A percentile compares a stretch with the other conserved stretches of the same genome.
These are phyloP conservation scores for Gasterosteus aculeatus DNA, from an alignment of 2,113 vertebrate species.

Conservation along the genomic window DNA sequence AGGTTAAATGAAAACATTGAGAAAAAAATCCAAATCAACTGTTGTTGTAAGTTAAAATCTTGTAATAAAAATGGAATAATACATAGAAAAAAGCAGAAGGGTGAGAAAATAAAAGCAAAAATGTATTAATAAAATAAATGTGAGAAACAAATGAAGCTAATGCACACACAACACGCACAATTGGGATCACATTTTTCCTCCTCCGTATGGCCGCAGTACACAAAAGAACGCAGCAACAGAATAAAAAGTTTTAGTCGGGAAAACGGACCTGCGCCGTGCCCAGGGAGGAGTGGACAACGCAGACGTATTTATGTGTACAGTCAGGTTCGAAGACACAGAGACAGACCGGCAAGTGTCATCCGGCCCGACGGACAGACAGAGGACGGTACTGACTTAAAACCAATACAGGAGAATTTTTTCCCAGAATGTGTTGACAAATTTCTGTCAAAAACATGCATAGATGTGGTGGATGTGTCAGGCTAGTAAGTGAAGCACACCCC, in stretches of 20 bases:
- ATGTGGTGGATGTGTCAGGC: slow-evolving; percentile 8
- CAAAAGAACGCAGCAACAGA: not conserved
- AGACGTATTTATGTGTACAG: not conserved
- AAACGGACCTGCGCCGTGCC: too few relatives aligned
- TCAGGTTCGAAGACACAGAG: slow-evolving; percentile 7
- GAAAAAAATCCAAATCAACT: not conserved
- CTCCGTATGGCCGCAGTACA: not conserved
- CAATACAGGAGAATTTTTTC: slow-evolving; percentile 13
- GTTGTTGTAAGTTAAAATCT: not conserved
- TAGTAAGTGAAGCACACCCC: slow-evolving; percentile 18
- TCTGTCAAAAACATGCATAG: not conserved
- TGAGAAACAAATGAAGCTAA: not conserved
- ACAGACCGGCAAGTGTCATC: slow-evolving; percentile 28
- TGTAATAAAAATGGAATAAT: not conserved
- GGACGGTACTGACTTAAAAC: slow-evolving; percentile 32
- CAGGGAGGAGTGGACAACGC: too few relatives aligned
- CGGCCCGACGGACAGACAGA: slow-evolving; percentile 5
- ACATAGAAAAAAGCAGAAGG: not conserved
- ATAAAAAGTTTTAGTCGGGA: not conserved
- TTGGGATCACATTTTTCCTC: not conserved
- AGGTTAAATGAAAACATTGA: not conserved
- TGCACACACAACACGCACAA: slow-evolving; percentile 14
- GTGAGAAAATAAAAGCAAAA: not conserved
- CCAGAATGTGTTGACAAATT: slow-evolving; percentile 9
- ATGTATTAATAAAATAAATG: not conserved